Conservation (phyloP, 1,140 invertebrate species). For the Lepidotrigona ventralis region DNA sequence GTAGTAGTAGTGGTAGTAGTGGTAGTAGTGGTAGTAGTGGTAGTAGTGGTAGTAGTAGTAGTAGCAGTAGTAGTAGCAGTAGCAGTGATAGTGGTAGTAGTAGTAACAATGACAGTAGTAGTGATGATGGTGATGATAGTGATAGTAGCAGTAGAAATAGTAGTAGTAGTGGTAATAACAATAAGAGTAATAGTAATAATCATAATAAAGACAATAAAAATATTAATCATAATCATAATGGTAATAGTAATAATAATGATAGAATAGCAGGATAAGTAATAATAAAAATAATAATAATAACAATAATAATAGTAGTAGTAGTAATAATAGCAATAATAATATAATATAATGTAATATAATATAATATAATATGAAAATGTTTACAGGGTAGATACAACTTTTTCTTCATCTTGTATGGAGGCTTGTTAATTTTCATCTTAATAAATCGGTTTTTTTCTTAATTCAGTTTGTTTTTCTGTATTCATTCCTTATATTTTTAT, state of each 20-base stretch:
- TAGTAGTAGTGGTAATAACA: conserved; percentile 58
- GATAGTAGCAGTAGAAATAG: neutral
- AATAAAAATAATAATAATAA: conserved; percentile 75
- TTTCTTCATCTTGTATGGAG: conserved; percentile 75
- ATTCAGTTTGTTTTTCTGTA: conserved; percentile 69
- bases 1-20: conserved; percentile 10
- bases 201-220: conserved; percentile 77
- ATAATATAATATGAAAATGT: conserved; percentile 79
- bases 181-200: conserved; percentile 70
- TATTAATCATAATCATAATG: conserved; percentile 76
- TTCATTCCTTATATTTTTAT: conserved; percentile 77
- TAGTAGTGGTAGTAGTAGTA: conserved; percentile 7
- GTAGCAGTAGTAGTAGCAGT: neutral
- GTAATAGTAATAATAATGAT: conserved; percentile 73
- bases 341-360: conserved; percentile 64
- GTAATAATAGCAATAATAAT: conserved; percentile 67
- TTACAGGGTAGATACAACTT: conserved; percentile 79
- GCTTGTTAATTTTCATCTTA: conserved; percentile 75
- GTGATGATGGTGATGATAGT: no score
- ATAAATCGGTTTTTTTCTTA: conserved; percentile 76
- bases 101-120: neutral
- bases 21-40: conserved; percentile 3
- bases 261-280: conserved; percentile 51
- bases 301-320: conserved; percentile 61
- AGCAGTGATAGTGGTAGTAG: neutral